Conservation (phyloP, 2,888 invertebrate species). For the Dicyrtoma fusca region DNA sequence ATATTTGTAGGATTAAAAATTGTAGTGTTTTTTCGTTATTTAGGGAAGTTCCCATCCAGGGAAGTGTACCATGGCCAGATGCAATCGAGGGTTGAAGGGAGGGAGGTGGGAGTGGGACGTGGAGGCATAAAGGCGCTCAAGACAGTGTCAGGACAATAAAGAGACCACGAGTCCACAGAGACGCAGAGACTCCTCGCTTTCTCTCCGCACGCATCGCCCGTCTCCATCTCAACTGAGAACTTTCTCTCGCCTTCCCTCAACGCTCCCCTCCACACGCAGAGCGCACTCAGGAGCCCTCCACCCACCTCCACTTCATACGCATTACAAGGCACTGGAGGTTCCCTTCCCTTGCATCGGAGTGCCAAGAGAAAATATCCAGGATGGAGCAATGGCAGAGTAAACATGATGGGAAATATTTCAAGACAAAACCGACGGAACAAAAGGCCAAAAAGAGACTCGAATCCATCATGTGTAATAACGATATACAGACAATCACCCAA, state of each 20-base stretch:
- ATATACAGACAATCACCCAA: slow-evolving; percentile 37
- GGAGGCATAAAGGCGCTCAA: background rate
- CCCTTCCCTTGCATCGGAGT: no score
- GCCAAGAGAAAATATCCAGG: background rate
- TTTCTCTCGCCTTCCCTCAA: no score
- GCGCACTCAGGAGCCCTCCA: no score
- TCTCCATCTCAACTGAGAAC: background rate
- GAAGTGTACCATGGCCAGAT: no score
- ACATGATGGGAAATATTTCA: background rate
- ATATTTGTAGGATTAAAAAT: no score
- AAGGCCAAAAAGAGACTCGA: slow-evolving; percentile 22
- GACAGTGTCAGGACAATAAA: slow-evolving; percentile 10
- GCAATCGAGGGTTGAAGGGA: background rate
- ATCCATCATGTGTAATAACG: slow-evolving; percentile 46
- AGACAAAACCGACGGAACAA: slow-evolving; percentile 11
- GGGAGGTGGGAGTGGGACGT: background rate
- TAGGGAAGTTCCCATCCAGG: no score
- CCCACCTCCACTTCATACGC: no score
- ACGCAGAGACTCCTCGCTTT: background rate
- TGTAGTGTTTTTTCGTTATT: no score
- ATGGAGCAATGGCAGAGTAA: background rate
- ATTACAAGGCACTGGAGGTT: no score
- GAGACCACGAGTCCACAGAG: slow-evolving; percentile 10
- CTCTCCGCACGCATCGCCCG: background rate
- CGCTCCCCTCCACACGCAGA: background rate